Evolutionary conservation across 1,140 invertebrate genomes (phyloP), one percentile per base, ranked within the genome.

Genomic region (Drosophila pallidifrons): DNA sequence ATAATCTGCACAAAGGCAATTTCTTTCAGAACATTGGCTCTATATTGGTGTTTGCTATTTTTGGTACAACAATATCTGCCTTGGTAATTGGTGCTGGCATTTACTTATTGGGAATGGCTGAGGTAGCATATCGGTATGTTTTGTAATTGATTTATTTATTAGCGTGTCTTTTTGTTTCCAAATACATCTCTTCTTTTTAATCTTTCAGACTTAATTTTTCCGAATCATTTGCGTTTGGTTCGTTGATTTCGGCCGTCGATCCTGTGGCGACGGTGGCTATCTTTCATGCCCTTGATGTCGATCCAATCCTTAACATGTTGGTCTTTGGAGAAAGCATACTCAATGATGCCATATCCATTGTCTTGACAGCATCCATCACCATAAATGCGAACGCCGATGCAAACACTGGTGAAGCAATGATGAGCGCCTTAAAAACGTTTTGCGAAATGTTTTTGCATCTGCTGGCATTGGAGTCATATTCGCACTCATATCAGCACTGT

Each of bases 1-100:
- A 99, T 91, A 99, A 99, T 95, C 94, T 99, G 52, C 98, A 99
- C 88, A 99, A 99, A 93, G 98, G 98, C 35, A 99, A 99, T 91
- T 99, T 99, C 91, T 99, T 99, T 92, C 98, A 99, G 94, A 99
- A 99, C 91, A 98, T 99, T 92, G 98, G 98, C 25, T 98, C 96
- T 5, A 97, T 97, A 77, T 92, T 99, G 71, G 96, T 99, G 0
- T 99, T 99, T 95, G 98, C 99, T 1, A 98, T 99, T 79, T 95
- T 99, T 87, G 99, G 99, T 0, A 99, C 99, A 15, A 95, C 97
- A 0, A 99, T 99, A 79, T 99, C 98, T 15, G 98, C 99, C 10
- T 95, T 98, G 86, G 91, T 92, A 16, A 97, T 98, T 81, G 99
- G 99, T 45, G 97, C 97, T 69, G 98, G 98, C 10, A 96, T 99